Evolutionary conservation across 2,888 invertebrate genomes (phyloP).

Genomic region (Tipula unca): DNA sequence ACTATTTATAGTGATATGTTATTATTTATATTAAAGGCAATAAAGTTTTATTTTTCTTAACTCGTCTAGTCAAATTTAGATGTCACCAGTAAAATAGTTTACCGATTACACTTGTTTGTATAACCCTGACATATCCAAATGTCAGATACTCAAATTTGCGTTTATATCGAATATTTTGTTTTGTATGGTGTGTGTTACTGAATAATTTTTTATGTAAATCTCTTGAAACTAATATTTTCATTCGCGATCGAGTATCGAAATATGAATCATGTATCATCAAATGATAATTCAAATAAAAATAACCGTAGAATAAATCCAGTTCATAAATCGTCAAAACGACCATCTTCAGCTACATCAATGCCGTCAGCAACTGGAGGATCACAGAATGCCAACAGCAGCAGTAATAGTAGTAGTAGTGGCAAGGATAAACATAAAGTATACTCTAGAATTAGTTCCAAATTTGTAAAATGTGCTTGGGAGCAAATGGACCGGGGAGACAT

Average conservation of each 20-base stretch:
- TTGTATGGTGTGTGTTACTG: background rate
- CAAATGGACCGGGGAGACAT: slow-evolving; percentile 40
- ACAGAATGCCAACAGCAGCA: background rate
- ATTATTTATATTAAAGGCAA: background rate
- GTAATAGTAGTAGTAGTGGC: background rate
- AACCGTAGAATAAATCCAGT: background rate
- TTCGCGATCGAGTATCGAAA: background rate
- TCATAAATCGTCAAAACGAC: background rate
- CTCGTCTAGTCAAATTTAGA: background rate
- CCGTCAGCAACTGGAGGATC: background rate
- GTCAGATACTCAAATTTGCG: background rate
- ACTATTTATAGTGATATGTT: background rate
- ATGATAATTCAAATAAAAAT: background rate
- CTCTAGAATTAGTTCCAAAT: slow-evolving; percentile 36
- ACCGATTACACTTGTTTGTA: background rate
- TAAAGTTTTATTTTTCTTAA: background rate
- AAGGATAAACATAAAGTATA: slow-evolving; percentile 35
- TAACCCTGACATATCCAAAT: background rate
- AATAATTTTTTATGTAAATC: background rate
- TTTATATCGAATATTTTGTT: background rate
- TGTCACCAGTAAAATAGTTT: background rate
- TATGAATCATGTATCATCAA: slow-evolving; percentile 1
- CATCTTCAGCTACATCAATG: background rate
- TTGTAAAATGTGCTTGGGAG: slow-evolving; percentile 41
- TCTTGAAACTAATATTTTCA: background rate